Evolutionary conservation across 1,140 invertebrate genomes (phyloP).

Genomic region (Procambarus clarkii): DNA sequence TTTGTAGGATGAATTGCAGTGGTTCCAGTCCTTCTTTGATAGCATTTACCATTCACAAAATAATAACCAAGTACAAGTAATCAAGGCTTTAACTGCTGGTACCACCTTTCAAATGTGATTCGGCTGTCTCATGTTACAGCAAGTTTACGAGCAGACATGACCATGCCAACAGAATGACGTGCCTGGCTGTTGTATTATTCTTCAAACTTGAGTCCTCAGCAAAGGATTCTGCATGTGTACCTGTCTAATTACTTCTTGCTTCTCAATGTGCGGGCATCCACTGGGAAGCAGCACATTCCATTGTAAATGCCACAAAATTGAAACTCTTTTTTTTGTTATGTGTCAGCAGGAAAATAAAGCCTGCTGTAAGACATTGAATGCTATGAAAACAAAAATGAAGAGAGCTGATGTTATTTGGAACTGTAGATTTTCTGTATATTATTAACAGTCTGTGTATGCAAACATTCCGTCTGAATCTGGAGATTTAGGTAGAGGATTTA

Average conservation of each 20-base stretch:
- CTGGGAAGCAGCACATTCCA: constrained; percentile 67
- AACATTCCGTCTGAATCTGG: constrained; percentile 69
- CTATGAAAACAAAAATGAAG: constrained; percentile 1
- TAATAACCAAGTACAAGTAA: constrained; percentile 59
- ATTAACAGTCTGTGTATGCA: constrained; percentile 61
- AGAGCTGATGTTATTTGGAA: background rate
- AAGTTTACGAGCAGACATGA: constrained; percentile 48
- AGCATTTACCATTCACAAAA: constrained; percentile 64
- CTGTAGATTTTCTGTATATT: constrained; percentile 42
- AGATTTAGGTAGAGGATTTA: constrained; percentile 65
- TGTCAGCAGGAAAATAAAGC: constrained; percentile 11
- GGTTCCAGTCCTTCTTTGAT: constrained; percentile 51
- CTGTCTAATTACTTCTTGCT: constrained; percentile 59
- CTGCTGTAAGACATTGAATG: constrained; percentile 18
- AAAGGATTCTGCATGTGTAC: constrained; percentile 58
- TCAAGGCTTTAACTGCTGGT: constrained; percentile 62
- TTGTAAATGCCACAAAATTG: constrained; percentile 63
- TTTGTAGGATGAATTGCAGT: constrained; percentile 63
- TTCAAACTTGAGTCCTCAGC: constrained; percentile 48
- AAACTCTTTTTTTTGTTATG: constrained; percentile 11
- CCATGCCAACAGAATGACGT: constrained; percentile 44
- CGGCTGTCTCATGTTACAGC: constrained; percentile 50
- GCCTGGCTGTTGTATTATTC: constrained; percentile 59
- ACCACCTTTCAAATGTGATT: constrained; percentile 47
- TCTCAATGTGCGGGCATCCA: constrained; percentile 60